Conservation (phyloP, 2,888 invertebrate genomes). For the Eristalinus aeneus region DNA sequence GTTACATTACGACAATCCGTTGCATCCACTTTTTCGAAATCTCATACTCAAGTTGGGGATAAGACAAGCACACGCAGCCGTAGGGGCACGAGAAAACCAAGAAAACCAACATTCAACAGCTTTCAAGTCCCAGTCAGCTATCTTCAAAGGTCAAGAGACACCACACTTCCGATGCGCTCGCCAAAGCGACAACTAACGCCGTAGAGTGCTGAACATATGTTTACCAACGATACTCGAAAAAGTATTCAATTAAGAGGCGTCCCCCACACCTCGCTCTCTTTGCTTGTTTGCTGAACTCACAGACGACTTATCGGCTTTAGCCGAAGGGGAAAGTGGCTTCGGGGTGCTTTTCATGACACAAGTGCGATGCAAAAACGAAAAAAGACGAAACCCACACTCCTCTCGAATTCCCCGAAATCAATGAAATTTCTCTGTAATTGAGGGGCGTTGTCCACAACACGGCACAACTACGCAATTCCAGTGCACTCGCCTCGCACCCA, state of each 20-base stretch:
- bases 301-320: not conserved
- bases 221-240: not conserved
- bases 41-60: not conserved
- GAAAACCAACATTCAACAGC: not conserved
- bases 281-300: not conserved
- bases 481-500: not conserved
- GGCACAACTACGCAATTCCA: not conserved
- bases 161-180: not conserved
- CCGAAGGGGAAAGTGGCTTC: not conserved
- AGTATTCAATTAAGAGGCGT: not conserved
- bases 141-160: not conserved
- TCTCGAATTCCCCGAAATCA: not conserved
- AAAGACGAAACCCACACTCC: too few species aligned
- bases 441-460: not conserved
- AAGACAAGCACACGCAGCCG: not conserved
- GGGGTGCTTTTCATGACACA: not conserved
- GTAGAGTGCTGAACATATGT: not conserved
- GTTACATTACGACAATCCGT: not conserved
- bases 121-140: not conserved
- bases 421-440: not conserved
- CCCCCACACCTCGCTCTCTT: not conserved
- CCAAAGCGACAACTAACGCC: not conserved
- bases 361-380: not conserved
- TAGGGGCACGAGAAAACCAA: not conserved
- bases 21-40: not conserved